These are phyloP conservation scores for Oryzias sinensis DNA, from an alignment of 2,797 vertebrate genomes.

Conservation along the genomic window DNA sequence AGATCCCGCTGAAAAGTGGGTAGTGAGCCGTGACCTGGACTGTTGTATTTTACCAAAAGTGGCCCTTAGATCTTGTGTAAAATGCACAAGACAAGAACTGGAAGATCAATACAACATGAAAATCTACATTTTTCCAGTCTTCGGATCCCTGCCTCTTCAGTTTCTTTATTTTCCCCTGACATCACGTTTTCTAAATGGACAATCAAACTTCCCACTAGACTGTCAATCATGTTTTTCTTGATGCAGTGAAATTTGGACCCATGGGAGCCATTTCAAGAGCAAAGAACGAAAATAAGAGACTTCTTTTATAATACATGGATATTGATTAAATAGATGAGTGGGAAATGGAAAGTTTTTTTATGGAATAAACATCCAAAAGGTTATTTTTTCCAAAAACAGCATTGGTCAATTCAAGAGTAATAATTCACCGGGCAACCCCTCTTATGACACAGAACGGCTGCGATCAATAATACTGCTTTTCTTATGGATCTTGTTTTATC, in stretches of 20 bases:
- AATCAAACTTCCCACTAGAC: constrained; percentile 51
- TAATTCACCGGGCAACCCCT: constrained; percentile 43
- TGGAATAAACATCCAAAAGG: constrained; percentile 53
- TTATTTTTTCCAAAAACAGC: constrained; percentile 47
- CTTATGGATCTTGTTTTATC: constrained; percentile 44
- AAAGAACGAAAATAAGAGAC: constrained; percentile 33
- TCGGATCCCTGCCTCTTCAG: constrained; percentile 54
- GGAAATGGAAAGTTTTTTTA: constrained; percentile 48
- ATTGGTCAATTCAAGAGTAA: constrained; percentile 29
- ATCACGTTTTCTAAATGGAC: constrained; percentile 69
- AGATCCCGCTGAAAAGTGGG: constrained; percentile 63
- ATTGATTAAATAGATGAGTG: constrained; percentile 53
- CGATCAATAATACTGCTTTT: constrained; percentile 45
- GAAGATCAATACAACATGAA: constrained; percentile 65
- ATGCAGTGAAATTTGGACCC: constrained; percentile 49
- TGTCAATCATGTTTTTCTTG: constrained; percentile 78
- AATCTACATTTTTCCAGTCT: constrained; percentile 71
- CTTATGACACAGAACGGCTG: constrained; percentile 24
- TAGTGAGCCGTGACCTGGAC: constrained; percentile 52
- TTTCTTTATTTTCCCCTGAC: constrained; percentile 51
- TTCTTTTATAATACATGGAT: constrained; percentile 58
- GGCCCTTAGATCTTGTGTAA: constrained; percentile 77
- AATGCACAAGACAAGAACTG: constrained; percentile 74
- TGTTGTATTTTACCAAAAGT: constrained; percentile 67
- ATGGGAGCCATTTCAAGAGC: constrained; percentile 64